Evolutionary conservation across 2,113 vertebrate genomes (phyloP).

Genomic region (Sylvilagus bachmani): DNA sequence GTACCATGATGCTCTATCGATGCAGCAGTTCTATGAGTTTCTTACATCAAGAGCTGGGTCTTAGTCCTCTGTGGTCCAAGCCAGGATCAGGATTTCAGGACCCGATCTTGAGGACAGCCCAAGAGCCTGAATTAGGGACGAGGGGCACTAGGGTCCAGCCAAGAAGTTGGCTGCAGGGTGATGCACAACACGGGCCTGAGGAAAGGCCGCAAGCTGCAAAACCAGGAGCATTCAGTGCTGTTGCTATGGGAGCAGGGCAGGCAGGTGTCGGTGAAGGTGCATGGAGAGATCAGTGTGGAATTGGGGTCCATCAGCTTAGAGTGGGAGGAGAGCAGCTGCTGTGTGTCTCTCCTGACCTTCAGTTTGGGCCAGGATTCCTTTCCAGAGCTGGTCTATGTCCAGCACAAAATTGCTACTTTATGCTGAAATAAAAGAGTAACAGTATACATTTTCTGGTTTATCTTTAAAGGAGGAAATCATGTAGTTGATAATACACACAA

Average conservation of each 20-base stretch:
- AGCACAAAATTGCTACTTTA: not conserved
- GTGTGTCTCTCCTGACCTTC: not conserved
- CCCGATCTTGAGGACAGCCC: not conserved
- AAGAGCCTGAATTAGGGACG: not conserved
- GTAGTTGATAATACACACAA: not conserved
- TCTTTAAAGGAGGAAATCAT: not conserved
- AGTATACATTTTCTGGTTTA: not conserved
- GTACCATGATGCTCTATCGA: not conserved
- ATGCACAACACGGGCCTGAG: not conserved
- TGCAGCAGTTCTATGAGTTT: not conserved
- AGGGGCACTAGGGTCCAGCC: rapidly evolving
- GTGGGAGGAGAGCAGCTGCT: not conserved
- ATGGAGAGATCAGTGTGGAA: rapidly evolving
- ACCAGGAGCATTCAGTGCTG: not conserved
- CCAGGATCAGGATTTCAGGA: not conserved
- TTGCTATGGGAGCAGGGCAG: not conserved
- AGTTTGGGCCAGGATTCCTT: not conserved
- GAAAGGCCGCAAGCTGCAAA: not conserved
- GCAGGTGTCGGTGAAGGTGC: not conserved
- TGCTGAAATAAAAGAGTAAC: not conserved
- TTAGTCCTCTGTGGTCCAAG: not conserved
- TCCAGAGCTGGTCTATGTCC: not conserved
- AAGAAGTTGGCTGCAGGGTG: not conserved
- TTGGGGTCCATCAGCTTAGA: not conserved
- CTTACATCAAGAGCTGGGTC: not conserved